A percentile compares a stretch with the other conserved stretches of the same genome.
phyloP scores from a whole-genome alignment of 2,888 invertebrate genomes.

The Cacoxenus indagator region DNA sequence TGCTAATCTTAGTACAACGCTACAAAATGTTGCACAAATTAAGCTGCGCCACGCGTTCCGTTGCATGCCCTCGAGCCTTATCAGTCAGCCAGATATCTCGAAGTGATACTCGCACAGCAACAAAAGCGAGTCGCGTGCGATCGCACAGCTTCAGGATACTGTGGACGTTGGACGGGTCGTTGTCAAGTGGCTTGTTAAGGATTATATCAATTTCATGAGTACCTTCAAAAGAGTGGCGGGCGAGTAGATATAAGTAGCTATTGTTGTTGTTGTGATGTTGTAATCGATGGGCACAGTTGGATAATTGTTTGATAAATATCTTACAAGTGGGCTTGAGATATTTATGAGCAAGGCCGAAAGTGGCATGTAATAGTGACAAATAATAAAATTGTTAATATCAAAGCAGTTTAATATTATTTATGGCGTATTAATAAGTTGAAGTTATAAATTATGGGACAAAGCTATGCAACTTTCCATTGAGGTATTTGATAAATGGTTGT shows the following conservation, averaged over 20 bases:
- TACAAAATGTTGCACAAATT: conserved; percentile 71
- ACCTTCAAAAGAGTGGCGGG: conserved; percentile 21
- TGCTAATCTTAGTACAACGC: conserved; percentile 68
- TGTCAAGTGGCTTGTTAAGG: conserved; percentile 15
- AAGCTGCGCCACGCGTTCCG: conserved; percentile 66
- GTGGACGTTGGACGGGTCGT: neutral
- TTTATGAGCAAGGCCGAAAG: too few species aligned
- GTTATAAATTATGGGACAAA: too few species aligned
- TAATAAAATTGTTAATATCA: too few species aligned
- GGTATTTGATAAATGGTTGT: too few species aligned
- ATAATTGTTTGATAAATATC: too few species aligned
- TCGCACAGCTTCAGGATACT: neutral
- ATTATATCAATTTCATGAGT: conserved; percentile 10
- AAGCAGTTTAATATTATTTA: too few species aligned
- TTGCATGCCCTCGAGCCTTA: conserved; percentile 37
- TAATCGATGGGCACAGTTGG: conserved; percentile 23
- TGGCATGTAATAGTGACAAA: too few species aligned
- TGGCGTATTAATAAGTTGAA: too few species aligned
- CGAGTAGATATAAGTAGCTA: too few species aligned
- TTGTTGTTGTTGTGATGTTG: conserved; percentile 21
- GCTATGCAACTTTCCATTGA: too few species aligned
- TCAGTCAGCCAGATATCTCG: conserved; percentile 52
- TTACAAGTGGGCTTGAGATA: too few species aligned
- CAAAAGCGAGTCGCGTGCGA: conserved; percentile 3
- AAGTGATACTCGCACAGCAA: neutral